phyloP scores from a whole-genome alignment of 2,113 vertebrate species.

The Helogale parvula region DNA sequence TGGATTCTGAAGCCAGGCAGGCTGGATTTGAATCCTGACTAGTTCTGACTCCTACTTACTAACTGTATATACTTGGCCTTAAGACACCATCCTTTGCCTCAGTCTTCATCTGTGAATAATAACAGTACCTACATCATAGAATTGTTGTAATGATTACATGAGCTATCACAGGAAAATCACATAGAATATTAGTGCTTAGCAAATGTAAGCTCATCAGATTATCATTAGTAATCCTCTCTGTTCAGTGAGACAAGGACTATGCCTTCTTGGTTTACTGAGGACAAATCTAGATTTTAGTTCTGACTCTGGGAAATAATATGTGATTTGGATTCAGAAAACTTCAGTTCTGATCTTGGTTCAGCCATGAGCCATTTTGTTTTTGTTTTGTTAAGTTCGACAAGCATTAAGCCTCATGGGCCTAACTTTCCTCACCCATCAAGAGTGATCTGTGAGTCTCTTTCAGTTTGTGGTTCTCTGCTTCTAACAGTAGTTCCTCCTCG shows the following conservation, averaged over 20 bases:
- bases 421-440: neutral
- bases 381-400: constrained; percentile 14
- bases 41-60: neutral
- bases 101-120: neutral
- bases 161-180: neutral
- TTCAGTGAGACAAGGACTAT: neutral
- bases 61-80: neutral
- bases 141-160: neutral
- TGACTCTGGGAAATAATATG: neutral
- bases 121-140: neutral
- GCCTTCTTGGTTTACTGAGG: neutral
- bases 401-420: neutral
- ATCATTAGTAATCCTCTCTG: neutral
- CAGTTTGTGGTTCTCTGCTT: neutral
- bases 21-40: neutral
- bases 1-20: neutral
- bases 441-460: constrained; percentile 1
- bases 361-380: neutral
- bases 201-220: neutral
- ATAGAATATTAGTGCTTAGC: neutral
- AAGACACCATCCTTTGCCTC: neutral
- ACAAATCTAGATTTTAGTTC: neutral
- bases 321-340: neutral
- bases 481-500: neutral
- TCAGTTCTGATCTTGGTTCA: constrained; percentile 15